A percentile compares a stretch with the other conserved stretches of the same genome.
These are phyloP conservation scores for Cryptoblepharus egeriae DNA, from an alignment of 2,797 vertebrate genomes.

Conservation along the genomic window DNA sequence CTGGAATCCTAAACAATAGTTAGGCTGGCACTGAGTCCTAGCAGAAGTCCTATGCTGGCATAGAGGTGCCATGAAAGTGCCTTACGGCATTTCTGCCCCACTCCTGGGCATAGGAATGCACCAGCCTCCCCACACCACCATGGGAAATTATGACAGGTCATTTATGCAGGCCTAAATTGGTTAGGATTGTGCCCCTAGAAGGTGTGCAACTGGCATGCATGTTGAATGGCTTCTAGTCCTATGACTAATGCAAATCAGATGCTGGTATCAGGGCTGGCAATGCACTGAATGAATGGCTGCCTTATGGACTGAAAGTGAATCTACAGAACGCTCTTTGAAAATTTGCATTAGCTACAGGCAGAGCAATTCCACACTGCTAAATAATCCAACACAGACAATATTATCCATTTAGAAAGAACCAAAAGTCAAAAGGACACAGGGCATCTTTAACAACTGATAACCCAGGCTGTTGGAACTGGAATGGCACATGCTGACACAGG, in stretches of 20 bases:
- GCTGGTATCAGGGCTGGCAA: conserved; percentile 3
- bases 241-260: background rate
- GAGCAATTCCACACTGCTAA: conserved; percentile 30
- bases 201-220: background rate
- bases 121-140: too few species aligned
- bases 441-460: conserved; percentile 60
- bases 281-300: conserved; percentile 19
- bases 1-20: too few species aligned
- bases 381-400: conserved; percentile 52
- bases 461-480: conserved; percentile 2
- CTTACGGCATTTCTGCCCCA: too few species aligned
- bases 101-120: too few species aligned
- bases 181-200: too few species aligned
- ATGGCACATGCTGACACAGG: conserved; percentile 26
- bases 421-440: conserved; percentile 61
- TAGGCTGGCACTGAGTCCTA: too few species aligned
- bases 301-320: background rate
- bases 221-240: background rate
- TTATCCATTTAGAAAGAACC: conserved; percentile 41
- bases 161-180: too few species aligned
- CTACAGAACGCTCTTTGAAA: conserved; percentile 6
- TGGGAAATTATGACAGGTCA: too few species aligned
- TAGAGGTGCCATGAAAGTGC: too few species aligned
- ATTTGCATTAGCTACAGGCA: conserved; percentile 17
- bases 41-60: too few species aligned